Conservation (phyloP, 2,797 vertebrate species). For the Siniperca obscura region DNA sequence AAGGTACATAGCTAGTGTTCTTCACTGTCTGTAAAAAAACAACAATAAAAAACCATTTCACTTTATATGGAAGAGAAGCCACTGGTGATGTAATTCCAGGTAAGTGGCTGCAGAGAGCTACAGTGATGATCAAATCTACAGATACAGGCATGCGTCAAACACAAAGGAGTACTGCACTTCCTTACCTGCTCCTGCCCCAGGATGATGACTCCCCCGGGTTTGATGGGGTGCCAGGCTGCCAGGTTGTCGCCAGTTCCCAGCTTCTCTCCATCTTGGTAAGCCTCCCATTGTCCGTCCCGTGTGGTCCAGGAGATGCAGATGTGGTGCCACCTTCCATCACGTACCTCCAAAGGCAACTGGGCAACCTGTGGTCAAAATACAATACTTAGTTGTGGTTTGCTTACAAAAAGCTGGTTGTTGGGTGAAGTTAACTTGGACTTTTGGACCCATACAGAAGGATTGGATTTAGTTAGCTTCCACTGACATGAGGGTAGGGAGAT, state of each 20-base stretch:
- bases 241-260: conserved; percentile 94
- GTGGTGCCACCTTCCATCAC: conserved; percentile 97
- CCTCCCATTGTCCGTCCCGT: conserved; percentile 96
- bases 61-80: background rate
- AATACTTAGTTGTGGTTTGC: background rate
- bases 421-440: background rate
- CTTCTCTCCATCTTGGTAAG: conserved; percentile 94
- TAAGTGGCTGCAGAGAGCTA: background rate
- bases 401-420: background rate
- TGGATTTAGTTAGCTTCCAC: background rate
- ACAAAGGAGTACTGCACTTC: background rate
- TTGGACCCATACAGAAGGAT: background rate
- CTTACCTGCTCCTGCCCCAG: conserved; percentile 97
- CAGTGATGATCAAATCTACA: background rate
- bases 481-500: background rate
- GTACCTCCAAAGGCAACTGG: conserved; percentile 93
- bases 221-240: conserved; percentile 99
- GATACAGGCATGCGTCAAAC: background rate
- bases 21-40: background rate
- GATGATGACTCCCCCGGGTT: conserved; percentile 95
- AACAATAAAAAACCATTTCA: background rate
- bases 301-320: conserved; percentile 98
- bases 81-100: background rate
- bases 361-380: conserved; percentile 85
- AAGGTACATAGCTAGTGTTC: background rate